Evolutionary conservation across 2,888 invertebrate species (phyloP).

Genomic region (Pseudococcus jackbeardsleyi): DNA sequence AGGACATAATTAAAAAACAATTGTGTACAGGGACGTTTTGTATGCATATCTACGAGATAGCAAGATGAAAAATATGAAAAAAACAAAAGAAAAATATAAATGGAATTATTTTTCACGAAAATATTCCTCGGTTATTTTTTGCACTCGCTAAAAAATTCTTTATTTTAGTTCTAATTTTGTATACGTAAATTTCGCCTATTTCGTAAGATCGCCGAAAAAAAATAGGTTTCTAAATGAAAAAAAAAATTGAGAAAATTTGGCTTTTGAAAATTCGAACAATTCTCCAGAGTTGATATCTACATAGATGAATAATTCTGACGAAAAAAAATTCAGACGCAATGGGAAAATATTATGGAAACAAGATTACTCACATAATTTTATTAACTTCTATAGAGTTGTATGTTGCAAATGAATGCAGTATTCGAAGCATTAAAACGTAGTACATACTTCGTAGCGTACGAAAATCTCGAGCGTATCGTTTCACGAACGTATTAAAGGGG

Average conservation of each 20-base stretch:
- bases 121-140: neutral
- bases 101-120: conserved; percentile 5
- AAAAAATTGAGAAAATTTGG: neutral
- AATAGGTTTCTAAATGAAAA: neutral
- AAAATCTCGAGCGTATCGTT: neutral
- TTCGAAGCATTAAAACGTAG: neutral
- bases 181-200: neutral
- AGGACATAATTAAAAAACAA: conserved; percentile 38
- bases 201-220: neutral
- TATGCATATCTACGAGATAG: conserved; percentile 1
- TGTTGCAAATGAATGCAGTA: neutral
- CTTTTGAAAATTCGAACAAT: neutral
- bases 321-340: neutral
- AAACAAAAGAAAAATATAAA: conserved; percentile 12
- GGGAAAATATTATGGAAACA: neutral
- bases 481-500: neutral
- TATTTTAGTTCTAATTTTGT: conserved; percentile 11
- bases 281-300: neutral
- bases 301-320: neutral
- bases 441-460: neutral
- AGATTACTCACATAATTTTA: neutral
- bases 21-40: neutral
- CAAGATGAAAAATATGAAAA: conserved; percentile 9
- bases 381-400: neutral
- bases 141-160: neutral